Conservation (phyloP, 2,113 vertebrate genomes). For the Carassius auratus region DNA sequence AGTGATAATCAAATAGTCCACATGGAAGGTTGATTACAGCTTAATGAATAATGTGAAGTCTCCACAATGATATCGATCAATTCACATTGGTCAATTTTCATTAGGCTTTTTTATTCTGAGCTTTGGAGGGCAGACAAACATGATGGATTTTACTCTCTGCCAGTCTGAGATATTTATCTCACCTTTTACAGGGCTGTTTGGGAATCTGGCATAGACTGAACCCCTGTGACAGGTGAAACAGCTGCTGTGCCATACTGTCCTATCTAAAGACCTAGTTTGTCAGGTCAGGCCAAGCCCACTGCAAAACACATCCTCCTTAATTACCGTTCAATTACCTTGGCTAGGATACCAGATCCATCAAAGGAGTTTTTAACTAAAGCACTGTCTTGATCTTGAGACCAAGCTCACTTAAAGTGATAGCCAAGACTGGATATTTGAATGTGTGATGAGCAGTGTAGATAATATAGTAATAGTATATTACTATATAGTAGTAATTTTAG, state of each 20-base stretch:
- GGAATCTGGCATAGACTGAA: neutral
- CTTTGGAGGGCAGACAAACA: slow-evolving; percentile 26
- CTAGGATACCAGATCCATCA: slow-evolving; percentile 30
- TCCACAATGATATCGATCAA: slow-evolving; percentile 52
- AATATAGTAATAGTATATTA: no score
- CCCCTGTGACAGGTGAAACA: slow-evolving; percentile 45
- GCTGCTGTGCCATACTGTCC: slow-evolving; percentile 50
- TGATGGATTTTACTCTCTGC: neutral
- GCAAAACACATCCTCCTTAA: slow-evolving; percentile 48
- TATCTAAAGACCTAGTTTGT: slow-evolving; percentile 39
- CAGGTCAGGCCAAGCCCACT: slow-evolving; percentile 27
- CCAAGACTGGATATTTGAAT: neutral
- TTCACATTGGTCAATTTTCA: slow-evolving; percentile 55
- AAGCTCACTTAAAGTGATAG: neutral
- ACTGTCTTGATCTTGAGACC: neutral
- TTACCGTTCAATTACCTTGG: slow-evolving; percentile 48
- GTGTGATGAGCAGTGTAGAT: neutral
- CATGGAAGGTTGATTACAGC: slow-evolving; percentile 39
- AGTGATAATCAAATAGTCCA: slow-evolving; percentile 53
- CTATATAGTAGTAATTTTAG: no score
- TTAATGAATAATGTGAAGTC: slow-evolving; percentile 48
- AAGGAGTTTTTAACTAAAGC: slow-evolving; percentile 14
- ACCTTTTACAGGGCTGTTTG: neutral
- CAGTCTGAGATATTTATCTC: neutral
- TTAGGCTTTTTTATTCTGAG: slow-evolving; percentile 41